Conservation (phyloP, 2,797 vertebrate genomes). For the Dendrocincla fuliginosa region DNA sequence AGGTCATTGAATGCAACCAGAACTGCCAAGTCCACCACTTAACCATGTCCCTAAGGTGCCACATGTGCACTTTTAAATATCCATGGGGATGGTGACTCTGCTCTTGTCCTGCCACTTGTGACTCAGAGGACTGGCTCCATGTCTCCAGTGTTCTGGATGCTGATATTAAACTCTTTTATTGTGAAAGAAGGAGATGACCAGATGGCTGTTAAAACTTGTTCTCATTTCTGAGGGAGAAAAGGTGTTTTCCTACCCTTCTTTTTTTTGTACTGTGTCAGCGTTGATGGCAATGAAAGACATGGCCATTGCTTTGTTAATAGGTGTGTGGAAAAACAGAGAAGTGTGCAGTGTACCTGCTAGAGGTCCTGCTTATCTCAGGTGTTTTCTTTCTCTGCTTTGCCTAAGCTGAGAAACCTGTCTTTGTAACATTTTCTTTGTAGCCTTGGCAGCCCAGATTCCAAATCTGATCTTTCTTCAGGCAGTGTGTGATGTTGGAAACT, state of each 20-base stretch:
- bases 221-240: neutral
- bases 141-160: neutral
- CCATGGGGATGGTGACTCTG: neutral
- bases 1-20: neutral
- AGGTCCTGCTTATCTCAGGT: neutral
- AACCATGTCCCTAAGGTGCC: neutral
- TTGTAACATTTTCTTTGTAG: neutral
- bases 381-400: neutral
- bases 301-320: neutral
- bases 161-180: neutral
- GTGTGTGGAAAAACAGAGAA: neutral
- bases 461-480: slow-evolving; percentile 15
- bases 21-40: neutral
- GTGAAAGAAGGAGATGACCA: neutral
- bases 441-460: neutral
- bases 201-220: neutral
- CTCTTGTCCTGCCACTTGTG: neutral
- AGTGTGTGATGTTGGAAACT: neutral
- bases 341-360: neutral
- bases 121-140: neutral
- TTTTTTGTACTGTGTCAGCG: neutral
- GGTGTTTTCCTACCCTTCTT: neutral
- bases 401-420: neutral
- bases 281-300: neutral
- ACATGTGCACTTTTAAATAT: neutral